phyloP scores from a whole-genome alignment of 2,888 invertebrate species.

The Mesochorus sp. region DNA sequence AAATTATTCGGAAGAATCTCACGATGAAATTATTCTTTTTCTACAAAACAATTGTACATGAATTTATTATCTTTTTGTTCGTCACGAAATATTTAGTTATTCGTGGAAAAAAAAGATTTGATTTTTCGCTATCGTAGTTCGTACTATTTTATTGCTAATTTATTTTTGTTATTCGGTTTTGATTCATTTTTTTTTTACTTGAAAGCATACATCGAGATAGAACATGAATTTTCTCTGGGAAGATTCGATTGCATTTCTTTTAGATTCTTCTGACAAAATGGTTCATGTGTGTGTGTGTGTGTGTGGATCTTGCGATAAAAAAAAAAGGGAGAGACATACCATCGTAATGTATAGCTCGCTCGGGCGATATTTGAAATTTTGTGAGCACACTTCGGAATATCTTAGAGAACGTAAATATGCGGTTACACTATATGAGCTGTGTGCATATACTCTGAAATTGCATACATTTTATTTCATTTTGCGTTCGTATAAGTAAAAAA shows the following conservation, averaged over 20 bases:
- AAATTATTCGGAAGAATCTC: too few relatives aligned
- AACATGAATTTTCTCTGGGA: background rate
- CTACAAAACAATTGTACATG: too few relatives aligned
- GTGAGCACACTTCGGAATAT: constrained; percentile 2
- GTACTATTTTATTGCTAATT: too few relatives aligned
- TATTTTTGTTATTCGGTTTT: too few relatives aligned
- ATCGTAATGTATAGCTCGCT: background rate
- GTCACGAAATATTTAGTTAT: too few relatives aligned
- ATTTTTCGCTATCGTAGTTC: too few relatives aligned
- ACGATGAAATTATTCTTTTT: too few relatives aligned
- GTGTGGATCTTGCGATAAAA: background rate
- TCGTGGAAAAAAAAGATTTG: too few relatives aligned
- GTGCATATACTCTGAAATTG: background rate
- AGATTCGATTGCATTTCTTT: background rate
- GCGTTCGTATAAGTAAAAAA: constrained; percentile 2
- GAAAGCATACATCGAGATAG: too few relatives aligned
- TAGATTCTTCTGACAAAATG: background rate
- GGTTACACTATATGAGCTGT: background rate
- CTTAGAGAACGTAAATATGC: too few relatives aligned
- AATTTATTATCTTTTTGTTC: too few relatives aligned
- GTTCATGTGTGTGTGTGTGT: background rate
- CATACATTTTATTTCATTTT: constrained; percentile 14
- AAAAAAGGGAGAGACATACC: background rate
- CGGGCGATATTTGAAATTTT: constrained; percentile 7
- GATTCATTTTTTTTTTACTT: too few relatives aligned